Evolutionary conservation across 2,888 invertebrate species (phyloP), one percentile per base, ranked within the genome.

Genomic region (Folsomia manolachei): DNA sequence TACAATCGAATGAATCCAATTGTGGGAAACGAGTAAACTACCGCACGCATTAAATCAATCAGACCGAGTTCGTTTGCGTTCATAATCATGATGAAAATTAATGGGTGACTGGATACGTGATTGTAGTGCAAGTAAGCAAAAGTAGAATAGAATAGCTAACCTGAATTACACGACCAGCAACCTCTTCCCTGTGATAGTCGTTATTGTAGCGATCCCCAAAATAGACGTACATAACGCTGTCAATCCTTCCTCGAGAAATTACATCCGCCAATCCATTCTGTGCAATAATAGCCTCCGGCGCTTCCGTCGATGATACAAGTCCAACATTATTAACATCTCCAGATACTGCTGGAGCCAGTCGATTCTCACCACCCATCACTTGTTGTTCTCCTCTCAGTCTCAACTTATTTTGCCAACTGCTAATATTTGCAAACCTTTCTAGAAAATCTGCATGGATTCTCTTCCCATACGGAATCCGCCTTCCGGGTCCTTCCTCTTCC

Each of bases 201-300:
- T 79, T 79, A 18, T 19, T 21, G 68, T 74, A 79, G 70, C 75
- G 75, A 75, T 80, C 88, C 82, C 85, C 88, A 85, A 90, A 90
- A 80, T 90, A 90, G 53, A 90, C 86, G 81, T 90, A 90, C 82
- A 90, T 90, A 63, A 90, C 88, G 81, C 90, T 90, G 81, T 90
- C 90, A 68, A 91, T 91, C 67, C 79, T 69, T 71, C 80, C 80
- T 70, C 80, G 70, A 11, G 80, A 80, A 71, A 80, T 80, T 27
- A 80, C 79, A 79, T 80, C 80, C 39, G 39, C 39, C 14, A 39
- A 39, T 14, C 39, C 39, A 39, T 39, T 39, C 39, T 39, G 39
- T 9, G 39, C 39, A 39, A 39, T 39, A 39, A 39, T 39, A 39
- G 39, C 39, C 39, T 39, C 39, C 39, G 64, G 64, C 2, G 18